These are phyloP conservation scores for Euclidia mi DNA, from an alignment of 2,888 invertebrate species.

Conservation along the genomic window DNA sequence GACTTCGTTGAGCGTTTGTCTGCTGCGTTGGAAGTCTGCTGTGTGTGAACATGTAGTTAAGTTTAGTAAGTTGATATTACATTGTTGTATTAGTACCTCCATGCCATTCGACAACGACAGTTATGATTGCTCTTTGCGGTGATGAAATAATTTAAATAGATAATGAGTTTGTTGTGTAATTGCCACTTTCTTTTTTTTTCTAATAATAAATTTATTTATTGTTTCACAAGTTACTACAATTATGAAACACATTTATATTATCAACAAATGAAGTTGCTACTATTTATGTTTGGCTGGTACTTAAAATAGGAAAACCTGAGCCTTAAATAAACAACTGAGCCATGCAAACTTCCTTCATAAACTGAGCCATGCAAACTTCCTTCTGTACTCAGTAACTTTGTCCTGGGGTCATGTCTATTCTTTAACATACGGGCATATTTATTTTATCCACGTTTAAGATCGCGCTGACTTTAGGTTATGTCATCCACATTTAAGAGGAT, in stretches of 20 bases:
- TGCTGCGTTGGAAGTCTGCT: too few relatives aligned
- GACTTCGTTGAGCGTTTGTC: too few relatives aligned
- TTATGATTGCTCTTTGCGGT: conserved; percentile 37
- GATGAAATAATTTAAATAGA: conserved; percentile 24
- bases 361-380: conserved; percentile 53
- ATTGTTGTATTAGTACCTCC: conserved; percentile 49
- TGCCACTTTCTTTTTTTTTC: too few relatives aligned
- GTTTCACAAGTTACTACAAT: too few relatives aligned
- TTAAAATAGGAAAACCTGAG: too few relatives aligned
- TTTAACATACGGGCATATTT: conserved; percentile 48
- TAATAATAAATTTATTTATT: too few relatives aligned
- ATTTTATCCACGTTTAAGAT: conserved; percentile 59
- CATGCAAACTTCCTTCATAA: too few relatives aligned
- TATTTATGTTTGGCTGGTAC: too few relatives aligned
- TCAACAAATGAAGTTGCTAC: too few relatives aligned
- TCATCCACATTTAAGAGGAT: conserved; percentile 73
- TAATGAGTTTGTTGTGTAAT: background rate
- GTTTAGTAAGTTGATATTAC: conserved; percentile 59
- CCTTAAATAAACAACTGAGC: too few relatives aligned
- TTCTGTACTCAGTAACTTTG: conserved; percentile 53
- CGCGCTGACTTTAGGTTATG: conserved; percentile 55
- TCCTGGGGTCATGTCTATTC: conserved; percentile 50
- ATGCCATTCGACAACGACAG: conserved; percentile 32
- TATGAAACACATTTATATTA: too few relatives aligned
- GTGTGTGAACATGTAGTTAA: too few relatives aligned